phyloP scores from a whole-genome alignment of 2,888 invertebrate genomes.

The Drosophila recens region DNA sequence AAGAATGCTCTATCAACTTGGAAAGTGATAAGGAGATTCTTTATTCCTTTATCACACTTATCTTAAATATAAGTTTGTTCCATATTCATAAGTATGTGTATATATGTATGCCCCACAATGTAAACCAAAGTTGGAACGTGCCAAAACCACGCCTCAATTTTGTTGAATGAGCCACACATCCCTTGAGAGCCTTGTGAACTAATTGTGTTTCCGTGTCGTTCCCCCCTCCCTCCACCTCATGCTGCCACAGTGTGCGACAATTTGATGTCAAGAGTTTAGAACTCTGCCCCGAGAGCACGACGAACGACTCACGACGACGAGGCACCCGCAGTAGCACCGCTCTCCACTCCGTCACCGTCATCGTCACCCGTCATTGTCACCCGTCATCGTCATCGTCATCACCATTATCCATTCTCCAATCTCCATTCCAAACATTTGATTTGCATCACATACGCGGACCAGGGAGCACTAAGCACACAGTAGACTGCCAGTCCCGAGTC shows the following conservation, averaged over 20 bases:
- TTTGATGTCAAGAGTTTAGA: constrained; percentile 77
- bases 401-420: constrained; percentile 4
- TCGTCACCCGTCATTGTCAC: background rate
- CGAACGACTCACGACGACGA: constrained; percentile 35
- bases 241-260: constrained; percentile 62
- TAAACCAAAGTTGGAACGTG: constrained; percentile 46
- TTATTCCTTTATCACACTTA: constrained; percentile 1
- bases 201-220: constrained; percentile 50
- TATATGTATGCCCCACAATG: constrained; percentile 1
- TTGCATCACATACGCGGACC: constrained; percentile 25
- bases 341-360: constrained; percentile 21
- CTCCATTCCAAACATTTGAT: constrained; percentile 14
- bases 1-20: background rate
- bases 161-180: constrained; percentile 28
- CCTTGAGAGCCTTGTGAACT: constrained; percentile 45
- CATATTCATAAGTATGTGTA: constrained; percentile 33
- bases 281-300: constrained; percentile 68
- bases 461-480: constrained; percentile 20
- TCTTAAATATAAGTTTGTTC: constrained; percentile 17
- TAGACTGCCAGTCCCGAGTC: constrained; percentile 20
- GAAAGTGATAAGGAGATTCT: background rate
- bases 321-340: constrained; percentile 40
- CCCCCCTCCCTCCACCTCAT: background rate
- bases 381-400: constrained; percentile 15
- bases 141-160: constrained; percentile 58